A percentile compares a stretch with the other conserved stretches of the same genome.
phyloP scores from a whole-genome alignment of 2,888 invertebrate genomes.

The Unio delphinus region DNA sequence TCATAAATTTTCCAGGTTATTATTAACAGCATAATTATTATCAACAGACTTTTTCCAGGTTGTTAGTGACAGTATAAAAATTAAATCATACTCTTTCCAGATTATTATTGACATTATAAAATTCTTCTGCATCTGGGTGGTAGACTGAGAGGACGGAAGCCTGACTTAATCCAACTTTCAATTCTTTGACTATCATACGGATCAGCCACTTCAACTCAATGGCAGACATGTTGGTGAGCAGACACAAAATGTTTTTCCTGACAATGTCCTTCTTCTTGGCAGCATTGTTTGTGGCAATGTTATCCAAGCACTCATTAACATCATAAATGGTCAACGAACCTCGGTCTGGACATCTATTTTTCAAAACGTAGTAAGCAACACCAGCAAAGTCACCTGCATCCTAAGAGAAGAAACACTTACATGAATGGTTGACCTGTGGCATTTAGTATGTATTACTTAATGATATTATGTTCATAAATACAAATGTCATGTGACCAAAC shows the following conservation, averaged over 20 bases:
- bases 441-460: background rate
- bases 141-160: conserved; percentile 80
- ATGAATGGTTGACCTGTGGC: background rate
- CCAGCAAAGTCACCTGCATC: conserved; percentile 85
- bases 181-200: conserved; percentile 85
- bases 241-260: conserved; percentile 78
- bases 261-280: conserved; percentile 72
- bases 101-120: conserved; percentile 81
- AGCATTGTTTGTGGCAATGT: conserved; percentile 80
- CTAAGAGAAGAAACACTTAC: conserved; percentile 34
- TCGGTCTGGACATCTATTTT: conserved; percentile 72
- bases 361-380: conserved; percentile 81
- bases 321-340: conserved; percentile 79
- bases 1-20: too few relatives aligned
- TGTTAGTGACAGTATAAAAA: too few relatives aligned
- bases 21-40: too few relatives aligned
- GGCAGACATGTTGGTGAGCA: conserved; percentile 81
- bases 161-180: conserved; percentile 79
- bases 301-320: conserved; percentile 83
- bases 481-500: background rate
- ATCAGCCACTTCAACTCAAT: conserved; percentile 92
- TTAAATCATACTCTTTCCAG: conserved; percentile 77
- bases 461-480: background rate
- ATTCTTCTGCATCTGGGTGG: conserved; percentile 86
- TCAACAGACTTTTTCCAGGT: too few relatives aligned